Evolutionary conservation across 2,113 vertebrate genomes (phyloP).

Genomic region (Salminus brasiliensis): DNA sequence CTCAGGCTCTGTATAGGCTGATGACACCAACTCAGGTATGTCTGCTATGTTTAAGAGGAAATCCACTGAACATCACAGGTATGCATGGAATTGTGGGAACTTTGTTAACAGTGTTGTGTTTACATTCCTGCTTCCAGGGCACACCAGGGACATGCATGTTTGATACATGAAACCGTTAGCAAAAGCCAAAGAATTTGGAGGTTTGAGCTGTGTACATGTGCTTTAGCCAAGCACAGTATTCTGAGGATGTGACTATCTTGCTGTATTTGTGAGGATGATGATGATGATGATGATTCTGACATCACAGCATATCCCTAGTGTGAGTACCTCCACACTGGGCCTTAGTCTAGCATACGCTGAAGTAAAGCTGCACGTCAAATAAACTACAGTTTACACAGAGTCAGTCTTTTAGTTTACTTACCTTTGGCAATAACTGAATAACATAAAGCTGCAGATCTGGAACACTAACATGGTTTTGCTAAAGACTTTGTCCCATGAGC

Average conservation of each 20-base stretch:
- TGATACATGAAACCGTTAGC: conserved; percentile 38
- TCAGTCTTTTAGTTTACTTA: neutral
- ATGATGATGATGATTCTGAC: no score
- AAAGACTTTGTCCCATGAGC: no score
- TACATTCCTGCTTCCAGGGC: conserved; percentile 38
- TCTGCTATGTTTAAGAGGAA: conserved; percentile 57
- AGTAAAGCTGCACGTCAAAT: no score
- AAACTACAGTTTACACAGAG: no score
- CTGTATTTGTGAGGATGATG: no score
- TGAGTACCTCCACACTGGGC: no score
- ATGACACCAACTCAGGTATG: conserved; percentile 54
- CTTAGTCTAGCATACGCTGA: no score
- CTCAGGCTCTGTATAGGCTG: conserved; percentile 20
- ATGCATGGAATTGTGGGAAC: conserved; percentile 73
- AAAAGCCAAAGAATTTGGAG: neutral
- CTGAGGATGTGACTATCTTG: no score
- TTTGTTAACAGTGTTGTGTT: conserved; percentile 21
- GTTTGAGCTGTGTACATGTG: neutral
- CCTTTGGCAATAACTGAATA: neutral
- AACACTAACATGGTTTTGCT: no score
- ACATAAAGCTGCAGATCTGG: no score
- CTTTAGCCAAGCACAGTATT: neutral
- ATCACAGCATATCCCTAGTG: no score
- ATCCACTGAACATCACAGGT: conserved; percentile 12
- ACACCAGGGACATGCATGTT: neutral